Base-by-base conservation (phyloP, 2,888 invertebrate species). In the Sylvicola cinctus region DNA sequence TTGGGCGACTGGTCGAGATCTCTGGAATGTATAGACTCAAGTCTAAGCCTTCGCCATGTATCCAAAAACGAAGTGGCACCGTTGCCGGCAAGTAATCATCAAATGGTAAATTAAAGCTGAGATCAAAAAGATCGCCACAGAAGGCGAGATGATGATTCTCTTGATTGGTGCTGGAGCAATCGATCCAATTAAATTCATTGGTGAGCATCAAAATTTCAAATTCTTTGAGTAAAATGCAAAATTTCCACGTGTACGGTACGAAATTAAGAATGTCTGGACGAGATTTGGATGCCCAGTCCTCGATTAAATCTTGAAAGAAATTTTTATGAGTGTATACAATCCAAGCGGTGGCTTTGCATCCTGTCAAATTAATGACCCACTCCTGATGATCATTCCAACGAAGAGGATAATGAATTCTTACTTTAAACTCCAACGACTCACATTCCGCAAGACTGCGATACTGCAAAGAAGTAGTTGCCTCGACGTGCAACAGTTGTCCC, bases 141-240 rank as follows among this genome's bases (percentile, higher is more conserved):
- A 93, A 79, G 0, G 90, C 91, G 35, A 93, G 68, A 51, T 90
- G 87, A 58, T 87, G 76, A 55, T 93, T 93, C 60, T 93, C 93
- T 54, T 87, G 87, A 46, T 87, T 83, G 33, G 88, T 85, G 16
- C 90, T 90, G 35, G 90, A 87, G 47, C 95, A 95, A 58, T 98
- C 96, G 43, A 98, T 81, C 98, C 96, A 98, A 58, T 98, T 98
- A 56, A 85, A 85, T 52, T 96, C 88, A 60, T 96, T 98, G 48
- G 88, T 79, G 12, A 88, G 62, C 29, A 90, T 84, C 2, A 95
- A 70, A 12, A 98, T 66, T 60, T 98, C 93, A 58, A 95, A 93
- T 57, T 95, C 90, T 54, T 95, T 91, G 15, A 93, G 60, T 7
- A 85, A 65, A 39, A 96, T 63, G 39, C 78, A 81, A 47, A 98